phyloP scores from a whole-genome alignment of 2,888 invertebrate species.

The Trypoxylon attenuatum region DNA sequence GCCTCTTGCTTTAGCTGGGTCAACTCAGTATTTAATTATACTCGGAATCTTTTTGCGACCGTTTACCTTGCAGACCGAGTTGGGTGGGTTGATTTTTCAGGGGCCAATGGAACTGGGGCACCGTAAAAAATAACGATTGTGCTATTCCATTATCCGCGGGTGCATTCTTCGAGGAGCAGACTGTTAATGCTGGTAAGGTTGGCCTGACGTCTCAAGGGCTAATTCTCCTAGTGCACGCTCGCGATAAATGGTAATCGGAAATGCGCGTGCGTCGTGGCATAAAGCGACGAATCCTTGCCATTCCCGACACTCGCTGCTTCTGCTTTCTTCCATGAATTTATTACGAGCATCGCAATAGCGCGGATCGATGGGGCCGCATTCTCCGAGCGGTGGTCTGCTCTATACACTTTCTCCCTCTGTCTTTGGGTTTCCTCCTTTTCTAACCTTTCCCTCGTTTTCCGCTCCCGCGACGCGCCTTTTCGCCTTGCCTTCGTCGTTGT shows the following conservation, averaged over 20 bases:
- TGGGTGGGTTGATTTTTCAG: not conserved
- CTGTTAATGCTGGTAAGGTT: too few relatives aligned
- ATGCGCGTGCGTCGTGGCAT: not conserved
- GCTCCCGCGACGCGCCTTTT: conserved; percentile 30
- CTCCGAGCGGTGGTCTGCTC: conserved; percentile 17
- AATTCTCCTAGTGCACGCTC: too few relatives aligned
- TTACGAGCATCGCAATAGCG: conserved; percentile 40
- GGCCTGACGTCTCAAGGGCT: too few relatives aligned
- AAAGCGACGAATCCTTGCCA: not conserved
- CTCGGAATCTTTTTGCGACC: not conserved
- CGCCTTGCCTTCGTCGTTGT: conserved; percentile 18
- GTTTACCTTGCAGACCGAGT: not conserved
- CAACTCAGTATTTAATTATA: not conserved
- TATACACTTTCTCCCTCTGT: conserved; percentile 34
- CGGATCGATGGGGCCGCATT: conserved; percentile 40
- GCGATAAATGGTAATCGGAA: not conserved
- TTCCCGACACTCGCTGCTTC: not conserved
- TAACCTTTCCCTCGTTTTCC: too few relatives aligned
- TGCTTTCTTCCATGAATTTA: conserved; percentile 40
- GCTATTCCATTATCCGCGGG: not conserved
- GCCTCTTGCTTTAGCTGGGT: not conserved
- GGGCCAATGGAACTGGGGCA: not conserved
- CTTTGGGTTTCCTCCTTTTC: too few relatives aligned
- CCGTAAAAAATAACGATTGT: not conserved
- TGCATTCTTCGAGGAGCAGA: too few relatives aligned